phyloP scores from a whole-genome alignment of 2,113 vertebrate species.

The Phasianus colchicus region DNA sequence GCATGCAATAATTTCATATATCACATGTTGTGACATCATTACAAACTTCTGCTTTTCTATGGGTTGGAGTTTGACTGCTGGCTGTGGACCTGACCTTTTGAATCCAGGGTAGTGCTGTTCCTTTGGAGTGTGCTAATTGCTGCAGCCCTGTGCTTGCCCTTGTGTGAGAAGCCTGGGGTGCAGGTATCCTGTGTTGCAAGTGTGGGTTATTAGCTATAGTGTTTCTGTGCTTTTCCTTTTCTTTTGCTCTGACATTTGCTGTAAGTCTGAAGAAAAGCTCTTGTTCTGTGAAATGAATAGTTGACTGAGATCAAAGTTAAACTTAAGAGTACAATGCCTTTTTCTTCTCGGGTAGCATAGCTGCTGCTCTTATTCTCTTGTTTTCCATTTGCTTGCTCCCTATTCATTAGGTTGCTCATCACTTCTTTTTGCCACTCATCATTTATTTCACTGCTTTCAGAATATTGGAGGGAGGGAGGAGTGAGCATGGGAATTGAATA shows the following conservation, averaged over 20 bases:
- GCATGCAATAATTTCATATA: background rate
- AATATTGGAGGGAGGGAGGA: background rate
- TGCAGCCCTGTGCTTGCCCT: background rate
- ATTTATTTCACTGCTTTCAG: background rate
- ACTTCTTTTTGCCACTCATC: background rate
- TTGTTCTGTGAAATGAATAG: constrained; percentile 1
- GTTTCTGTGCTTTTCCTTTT: background rate
- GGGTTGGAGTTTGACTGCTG: background rate
- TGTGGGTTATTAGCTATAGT: background rate
- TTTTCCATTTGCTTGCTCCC: background rate
- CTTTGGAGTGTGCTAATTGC: background rate
- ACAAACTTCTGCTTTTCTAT: background rate
- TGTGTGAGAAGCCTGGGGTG: background rate
- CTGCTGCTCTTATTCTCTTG: background rate
- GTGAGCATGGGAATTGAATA: background rate
- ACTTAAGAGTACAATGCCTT: background rate
- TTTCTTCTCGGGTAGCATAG: background rate
- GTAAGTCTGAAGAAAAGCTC: background rate
- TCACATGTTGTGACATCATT: accelerated
- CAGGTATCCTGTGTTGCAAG: background rate
- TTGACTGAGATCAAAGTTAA: background rate
- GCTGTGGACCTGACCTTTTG: background rate
- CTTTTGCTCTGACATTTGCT: background rate
- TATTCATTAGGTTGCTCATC: background rate
- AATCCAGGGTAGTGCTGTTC: background rate